Evolutionary conservation across 1,140 invertebrate genomes (phyloP).

Genomic region (Drosophila bipectinata): DNA sequence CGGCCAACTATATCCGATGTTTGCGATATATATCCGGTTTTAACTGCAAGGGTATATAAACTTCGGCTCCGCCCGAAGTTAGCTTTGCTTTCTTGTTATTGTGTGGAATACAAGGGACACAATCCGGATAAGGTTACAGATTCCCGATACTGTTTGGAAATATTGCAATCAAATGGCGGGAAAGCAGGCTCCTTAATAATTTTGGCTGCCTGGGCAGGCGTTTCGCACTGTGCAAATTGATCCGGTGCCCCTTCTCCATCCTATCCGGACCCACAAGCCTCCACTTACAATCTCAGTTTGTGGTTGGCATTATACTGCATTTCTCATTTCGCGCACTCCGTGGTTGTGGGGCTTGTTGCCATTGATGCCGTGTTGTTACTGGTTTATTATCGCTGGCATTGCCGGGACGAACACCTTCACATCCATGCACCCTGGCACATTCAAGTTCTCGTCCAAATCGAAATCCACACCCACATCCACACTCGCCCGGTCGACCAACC

Average conservation of each 20-base stretch:
- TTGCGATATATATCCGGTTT: too few relatives aligned
- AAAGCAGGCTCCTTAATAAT: background rate
- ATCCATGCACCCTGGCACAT: conserved; percentile 30
- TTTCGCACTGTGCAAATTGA: conserved; percentile 32
- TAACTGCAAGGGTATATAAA: too few relatives aligned
- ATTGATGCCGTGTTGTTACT: conserved; percentile 40
- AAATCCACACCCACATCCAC: conserved; percentile 2
- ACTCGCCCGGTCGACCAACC: background rate
- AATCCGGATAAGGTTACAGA: too few relatives aligned
- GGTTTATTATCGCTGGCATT: conserved; percentile 77
- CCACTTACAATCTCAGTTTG: conserved; percentile 75
- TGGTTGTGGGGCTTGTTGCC: conserved; percentile 37
- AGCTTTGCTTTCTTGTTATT: too few relatives aligned
- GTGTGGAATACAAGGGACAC: too few relatives aligned
- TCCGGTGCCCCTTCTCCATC: conserved; percentile 45
- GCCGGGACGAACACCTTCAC: conserved; percentile 64
- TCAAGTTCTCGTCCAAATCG: conserved; percentile 6
- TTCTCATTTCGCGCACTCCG: conserved; percentile 75
- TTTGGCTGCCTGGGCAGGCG: background rate
- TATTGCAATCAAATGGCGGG: background rate
- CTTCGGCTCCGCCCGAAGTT: too few relatives aligned
- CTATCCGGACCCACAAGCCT: conserved; percentile 9
- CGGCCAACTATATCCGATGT: too few relatives aligned
- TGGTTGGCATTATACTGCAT: conserved; percentile 81
- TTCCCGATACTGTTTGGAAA: conserved; percentile 6